Evolutionary conservation across 1,140 invertebrate species (phyloP), one percentile per base, ranked within the genome.

Genomic region (Goniozus legneri): DNA sequence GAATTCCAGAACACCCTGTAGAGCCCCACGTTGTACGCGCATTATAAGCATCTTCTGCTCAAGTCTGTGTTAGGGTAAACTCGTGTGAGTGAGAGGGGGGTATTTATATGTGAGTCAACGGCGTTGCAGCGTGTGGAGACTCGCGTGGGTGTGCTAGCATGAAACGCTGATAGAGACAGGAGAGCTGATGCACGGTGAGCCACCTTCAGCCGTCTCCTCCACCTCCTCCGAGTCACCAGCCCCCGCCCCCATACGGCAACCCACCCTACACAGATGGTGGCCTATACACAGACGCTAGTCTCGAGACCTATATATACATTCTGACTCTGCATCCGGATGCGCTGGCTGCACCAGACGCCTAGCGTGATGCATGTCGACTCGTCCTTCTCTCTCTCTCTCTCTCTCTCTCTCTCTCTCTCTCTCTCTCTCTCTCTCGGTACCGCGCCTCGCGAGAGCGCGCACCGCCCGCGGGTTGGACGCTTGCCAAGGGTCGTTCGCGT

Each of bases 341-440:
- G 52, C 52, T 58, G 54, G 59, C 52, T 64, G 62, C 58, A 55
- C 30, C 58, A 52, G 62, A 64, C 62, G 60, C 53, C 35, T 60
- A 36, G 47, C 36, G 58, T 64, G 62, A 64, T 64, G 60, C 60
- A 64, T 62, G 58, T 58, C 50, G 19, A 27, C 19, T 13, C 35
- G 18, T 24, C 40, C 19, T 14, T 37, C 48, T 44, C 42, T 19
- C 35, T 45, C 40, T 39, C 20, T 30, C 21, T 24, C 32, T 21
- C 8, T 35, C 10, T n/a, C n/a, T 31, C 21, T 39, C 6, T 21
- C 22, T 38, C 21, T 19, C 42, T 20, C 18, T 32, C 36, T 27
- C 14, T 14, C 12, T 21, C 40, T 27, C 30, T 32, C 18, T 20
- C 24, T 6, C 24, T 10, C 24, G 4, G 4, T 27, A 10, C 24